A percentile compares a stretch with the other conserved stretches of the same genome.
phyloP scores from a whole-genome alignment of 2,113 vertebrate species.

The Crypturellus undulatus region DNA sequence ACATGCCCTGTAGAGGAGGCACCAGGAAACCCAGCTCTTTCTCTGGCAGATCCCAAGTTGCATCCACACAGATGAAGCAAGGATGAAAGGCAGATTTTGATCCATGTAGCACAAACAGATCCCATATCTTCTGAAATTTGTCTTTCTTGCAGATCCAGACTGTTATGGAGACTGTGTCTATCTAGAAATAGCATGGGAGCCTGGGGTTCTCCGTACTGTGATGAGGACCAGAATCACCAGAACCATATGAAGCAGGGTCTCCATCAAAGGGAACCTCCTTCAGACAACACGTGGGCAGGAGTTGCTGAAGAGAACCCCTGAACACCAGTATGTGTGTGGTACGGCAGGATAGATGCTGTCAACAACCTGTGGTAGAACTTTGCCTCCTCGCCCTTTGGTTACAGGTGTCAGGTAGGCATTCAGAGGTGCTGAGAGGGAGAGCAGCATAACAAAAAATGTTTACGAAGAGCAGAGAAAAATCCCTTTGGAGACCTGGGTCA shows the following conservation, averaged over 20 bases:
- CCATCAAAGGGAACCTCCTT: neutral
- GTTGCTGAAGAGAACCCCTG: neutral
- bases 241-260: neutral
- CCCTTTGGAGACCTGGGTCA: neutral
- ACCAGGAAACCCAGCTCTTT: neutral
- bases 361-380: neutral
- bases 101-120: neutral
- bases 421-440: neutral
- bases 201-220: neutral
- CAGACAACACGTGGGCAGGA: neutral
- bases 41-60: neutral
- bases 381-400: neutral
- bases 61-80: neutral
- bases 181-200: neutral
- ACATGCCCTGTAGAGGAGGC: neutral
- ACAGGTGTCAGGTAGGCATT: neutral
- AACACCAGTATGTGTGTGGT: too few relatives aligned
- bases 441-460: neutral
- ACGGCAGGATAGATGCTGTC: neutral
- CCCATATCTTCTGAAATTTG: neutral
- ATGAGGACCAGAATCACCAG: neutral
- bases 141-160: neutral
- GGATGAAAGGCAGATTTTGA: neutral
- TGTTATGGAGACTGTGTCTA: neutral
- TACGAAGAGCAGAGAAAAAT: neutral